phyloP scores from a whole-genome alignment of 2,113 vertebrate genomes.

The Vulpes vulpes region DNA sequence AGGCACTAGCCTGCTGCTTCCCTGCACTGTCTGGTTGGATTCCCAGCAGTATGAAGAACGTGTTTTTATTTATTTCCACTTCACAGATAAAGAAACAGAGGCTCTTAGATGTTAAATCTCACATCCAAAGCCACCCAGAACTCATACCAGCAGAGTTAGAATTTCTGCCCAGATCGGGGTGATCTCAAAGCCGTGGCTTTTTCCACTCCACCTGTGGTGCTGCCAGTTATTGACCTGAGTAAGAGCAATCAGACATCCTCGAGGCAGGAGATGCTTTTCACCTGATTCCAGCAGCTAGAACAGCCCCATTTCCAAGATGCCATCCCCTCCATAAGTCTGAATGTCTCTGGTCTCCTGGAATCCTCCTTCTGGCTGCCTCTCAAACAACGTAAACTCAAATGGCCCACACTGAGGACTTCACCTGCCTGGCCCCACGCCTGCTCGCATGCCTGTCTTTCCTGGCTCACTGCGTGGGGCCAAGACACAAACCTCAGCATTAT shows the following conservation, averaged over 20 bases:
- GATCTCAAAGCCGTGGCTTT: neutral
- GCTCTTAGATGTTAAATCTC: neutral
- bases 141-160: neutral
- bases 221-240: neutral
- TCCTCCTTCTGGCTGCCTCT: neutral
- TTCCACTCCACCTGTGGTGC: neutral
- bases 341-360: neutral
- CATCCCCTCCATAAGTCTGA: neutral
- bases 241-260: neutral
- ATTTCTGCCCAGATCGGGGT: neutral
- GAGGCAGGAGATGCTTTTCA: neutral
- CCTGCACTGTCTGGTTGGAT: neutral
- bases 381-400: neutral
- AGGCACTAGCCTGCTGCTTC: neutral
- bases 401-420: neutral
- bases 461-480: neutral
- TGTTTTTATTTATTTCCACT: neutral
- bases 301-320: neutral
- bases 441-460: neutral
- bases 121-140: neutral
- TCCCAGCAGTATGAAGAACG: neutral
- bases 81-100: neutral
- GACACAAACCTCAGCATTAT: neutral
- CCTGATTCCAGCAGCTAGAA: neutral
- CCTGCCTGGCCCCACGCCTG: neutral